Evolutionary conservation across 2,797 vertebrate genomes (phyloP).

Genomic region (Chaunax sp.): DNA sequence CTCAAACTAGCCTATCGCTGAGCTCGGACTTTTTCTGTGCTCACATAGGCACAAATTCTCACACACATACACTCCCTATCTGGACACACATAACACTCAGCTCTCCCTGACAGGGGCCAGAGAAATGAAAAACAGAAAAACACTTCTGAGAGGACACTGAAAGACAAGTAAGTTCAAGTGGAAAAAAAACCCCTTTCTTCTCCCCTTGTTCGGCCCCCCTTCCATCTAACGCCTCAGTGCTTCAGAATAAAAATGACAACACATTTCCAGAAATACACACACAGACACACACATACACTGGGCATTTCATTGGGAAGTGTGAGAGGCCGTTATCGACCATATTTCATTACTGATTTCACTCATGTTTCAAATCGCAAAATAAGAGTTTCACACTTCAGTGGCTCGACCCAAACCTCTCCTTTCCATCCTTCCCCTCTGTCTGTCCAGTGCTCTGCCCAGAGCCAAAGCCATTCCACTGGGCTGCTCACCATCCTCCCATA

Average conservation of each 20-base stretch:
- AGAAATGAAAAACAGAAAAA: constrained; percentile 77
- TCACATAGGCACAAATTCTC: constrained; percentile 12
- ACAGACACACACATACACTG: constrained; percentile 39
- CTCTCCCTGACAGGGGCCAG: constrained; percentile 75
- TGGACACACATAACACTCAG: constrained; percentile 50
- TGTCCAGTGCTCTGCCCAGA: constrained; percentile 72
- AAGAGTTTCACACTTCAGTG: constrained; percentile 87
- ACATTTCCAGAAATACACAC: constrained; percentile 80
- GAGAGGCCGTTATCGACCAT: constrained; percentile 85
- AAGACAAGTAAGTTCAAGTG: constrained; percentile 83
- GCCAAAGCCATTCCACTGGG: constrained; percentile 68
- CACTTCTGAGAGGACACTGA: constrained; percentile 74
- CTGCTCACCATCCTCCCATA: constrained; percentile 58
- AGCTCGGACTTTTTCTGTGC: constrained; percentile 38
- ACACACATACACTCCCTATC: constrained; percentile 26
- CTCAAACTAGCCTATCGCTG: constrained; percentile 9
- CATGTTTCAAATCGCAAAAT: constrained; percentile 91
- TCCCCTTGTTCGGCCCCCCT: constrained; percentile 42
- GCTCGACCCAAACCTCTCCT: constrained; percentile 70
- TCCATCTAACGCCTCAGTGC: constrained; percentile 78
- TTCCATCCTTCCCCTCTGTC: constrained; percentile 64
- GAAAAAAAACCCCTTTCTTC: constrained; percentile 68
- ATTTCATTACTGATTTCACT: constrained; percentile 91
- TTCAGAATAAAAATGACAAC: constrained; percentile 88
- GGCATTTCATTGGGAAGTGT: constrained; percentile 79